phyloP scores from a whole-genome alignment of 2,113 vertebrate species.

The Mola mola region DNA sequence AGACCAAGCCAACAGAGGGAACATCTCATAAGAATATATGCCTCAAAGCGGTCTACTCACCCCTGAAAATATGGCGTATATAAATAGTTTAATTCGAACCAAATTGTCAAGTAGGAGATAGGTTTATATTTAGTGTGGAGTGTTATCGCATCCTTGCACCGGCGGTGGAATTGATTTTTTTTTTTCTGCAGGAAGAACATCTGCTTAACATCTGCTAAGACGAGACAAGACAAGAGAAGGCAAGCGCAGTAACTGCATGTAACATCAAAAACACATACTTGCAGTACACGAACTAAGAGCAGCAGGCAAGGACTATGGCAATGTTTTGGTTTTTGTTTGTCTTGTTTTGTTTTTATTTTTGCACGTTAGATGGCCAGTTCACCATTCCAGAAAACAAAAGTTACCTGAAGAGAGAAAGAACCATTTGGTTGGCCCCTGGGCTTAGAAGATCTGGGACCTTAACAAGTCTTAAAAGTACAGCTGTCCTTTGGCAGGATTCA shows the following conservation, averaged over 20 bases:
- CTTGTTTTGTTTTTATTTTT: not conserved
- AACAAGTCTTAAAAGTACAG: conserved; percentile 32
- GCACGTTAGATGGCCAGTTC: conserved; percentile 15
- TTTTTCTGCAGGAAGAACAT: conserved; percentile 60
- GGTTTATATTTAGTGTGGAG: conserved; percentile 62
- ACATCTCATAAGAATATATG: conserved; percentile 47
- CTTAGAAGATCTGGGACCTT: conserved; percentile 32
- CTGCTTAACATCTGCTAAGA: conserved; percentile 72
- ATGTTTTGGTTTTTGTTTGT: too few relatives aligned
- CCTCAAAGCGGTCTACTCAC: conserved; percentile 58
- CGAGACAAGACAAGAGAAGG: conserved; percentile 54
- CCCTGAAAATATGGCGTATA: conserved; percentile 58
- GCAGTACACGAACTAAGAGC: conserved; percentile 25
- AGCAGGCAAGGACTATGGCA: not conserved
- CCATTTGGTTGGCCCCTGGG: conserved; percentile 17
- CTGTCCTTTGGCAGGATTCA: conserved; percentile 12
- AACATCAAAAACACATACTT: conserved; percentile 47
- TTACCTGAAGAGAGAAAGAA: conserved; percentile 11
- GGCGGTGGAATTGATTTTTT: conserved; percentile 60
- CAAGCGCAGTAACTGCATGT: conserved; percentile 42
- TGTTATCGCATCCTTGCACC: conserved; percentile 68
- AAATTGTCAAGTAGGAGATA: conserved; percentile 68
- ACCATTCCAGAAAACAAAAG: conserved; percentile 29
- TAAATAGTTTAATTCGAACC: conserved; percentile 76
- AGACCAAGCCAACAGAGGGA: conserved; percentile 34